Conservation (phyloP, 2,888 invertebrate species). For the Leptinotarsa juncta region DNA sequence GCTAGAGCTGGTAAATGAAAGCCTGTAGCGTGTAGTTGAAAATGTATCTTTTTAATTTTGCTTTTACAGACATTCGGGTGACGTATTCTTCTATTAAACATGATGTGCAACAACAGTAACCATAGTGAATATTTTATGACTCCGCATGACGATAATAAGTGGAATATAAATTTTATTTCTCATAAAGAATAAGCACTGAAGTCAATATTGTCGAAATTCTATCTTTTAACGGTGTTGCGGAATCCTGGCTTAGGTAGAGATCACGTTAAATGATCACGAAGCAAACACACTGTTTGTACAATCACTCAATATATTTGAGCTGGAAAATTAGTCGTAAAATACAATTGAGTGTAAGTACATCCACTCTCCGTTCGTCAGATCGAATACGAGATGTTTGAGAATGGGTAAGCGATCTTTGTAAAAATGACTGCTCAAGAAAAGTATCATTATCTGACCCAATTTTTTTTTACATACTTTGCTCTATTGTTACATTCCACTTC, state of each 20-base stretch:
- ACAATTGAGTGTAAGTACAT: background rate
- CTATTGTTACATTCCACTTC: background rate
- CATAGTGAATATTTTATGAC: background rate
- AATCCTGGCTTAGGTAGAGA: background rate
- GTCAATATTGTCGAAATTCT: background rate
- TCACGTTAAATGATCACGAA: background rate
- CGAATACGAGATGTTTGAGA: background rate
- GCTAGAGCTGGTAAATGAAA: too few species aligned
- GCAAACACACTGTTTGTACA: constrained; percentile 6
- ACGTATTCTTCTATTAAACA: too few species aligned
- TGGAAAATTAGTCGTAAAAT: background rate
- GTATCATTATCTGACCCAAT: too few species aligned
- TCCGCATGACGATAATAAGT: background rate
- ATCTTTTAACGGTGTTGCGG: background rate
- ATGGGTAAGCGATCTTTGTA: background rate
- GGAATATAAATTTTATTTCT: background rate
- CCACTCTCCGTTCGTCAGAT: background rate
- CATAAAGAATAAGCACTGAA: background rate
- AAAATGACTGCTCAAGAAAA: too few species aligned
- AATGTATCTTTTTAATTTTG: too few species aligned
- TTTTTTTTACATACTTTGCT: background rate
- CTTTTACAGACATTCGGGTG: too few species aligned
- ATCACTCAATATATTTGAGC: background rate
- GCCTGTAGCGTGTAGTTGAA: too few species aligned
- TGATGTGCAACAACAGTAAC: too few species aligned